Conservation (phyloP, 2,797 vertebrate genomes). For the Pangasius krempfi region DNA sequence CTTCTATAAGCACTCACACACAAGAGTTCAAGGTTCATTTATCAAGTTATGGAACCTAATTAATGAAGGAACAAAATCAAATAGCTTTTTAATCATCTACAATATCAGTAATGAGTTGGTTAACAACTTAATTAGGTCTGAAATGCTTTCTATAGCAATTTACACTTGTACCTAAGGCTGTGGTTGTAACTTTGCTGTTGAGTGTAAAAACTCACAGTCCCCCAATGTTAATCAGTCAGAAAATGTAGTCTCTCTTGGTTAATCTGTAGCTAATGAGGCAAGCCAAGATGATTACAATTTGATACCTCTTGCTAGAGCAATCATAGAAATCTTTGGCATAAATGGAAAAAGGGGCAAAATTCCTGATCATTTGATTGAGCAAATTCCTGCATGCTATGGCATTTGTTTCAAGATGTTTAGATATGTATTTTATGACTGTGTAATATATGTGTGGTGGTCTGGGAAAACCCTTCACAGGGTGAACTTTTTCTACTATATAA, state of each 20-base stretch:
- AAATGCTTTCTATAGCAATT: constrained; percentile 45
- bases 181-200: constrained; percentile 25
- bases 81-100: constrained; percentile 53
- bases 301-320: neutral
- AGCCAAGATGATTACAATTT: constrained; percentile 10
- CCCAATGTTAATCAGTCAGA: constrained; percentile 2
- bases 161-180: constrained; percentile 33
- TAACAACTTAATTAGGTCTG: constrained; percentile 50
- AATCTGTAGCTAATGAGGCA: constrained; percentile 15
- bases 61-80: constrained; percentile 49
- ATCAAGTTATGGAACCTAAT: constrained; percentile 46
- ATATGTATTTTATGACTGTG: neutral
- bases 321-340: neutral
- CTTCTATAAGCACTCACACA: constrained; percentile 25
- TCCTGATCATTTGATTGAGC: neutral
- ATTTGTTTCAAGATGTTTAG: neutral
- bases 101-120: constrained; percentile 46
- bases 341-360: neutral
- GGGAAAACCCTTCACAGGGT: neutral
- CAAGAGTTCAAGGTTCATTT: constrained; percentile 41
- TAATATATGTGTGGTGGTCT: neutral
- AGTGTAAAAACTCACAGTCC: neutral
- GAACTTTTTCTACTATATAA: neutral
- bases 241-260: constrained; percentile 12
- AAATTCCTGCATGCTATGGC: neutral